These are phyloP conservation scores for Cardinalis cardinalis DNA, from an alignment of 2,113 vertebrate species.

Conservation along the genomic window DNA sequence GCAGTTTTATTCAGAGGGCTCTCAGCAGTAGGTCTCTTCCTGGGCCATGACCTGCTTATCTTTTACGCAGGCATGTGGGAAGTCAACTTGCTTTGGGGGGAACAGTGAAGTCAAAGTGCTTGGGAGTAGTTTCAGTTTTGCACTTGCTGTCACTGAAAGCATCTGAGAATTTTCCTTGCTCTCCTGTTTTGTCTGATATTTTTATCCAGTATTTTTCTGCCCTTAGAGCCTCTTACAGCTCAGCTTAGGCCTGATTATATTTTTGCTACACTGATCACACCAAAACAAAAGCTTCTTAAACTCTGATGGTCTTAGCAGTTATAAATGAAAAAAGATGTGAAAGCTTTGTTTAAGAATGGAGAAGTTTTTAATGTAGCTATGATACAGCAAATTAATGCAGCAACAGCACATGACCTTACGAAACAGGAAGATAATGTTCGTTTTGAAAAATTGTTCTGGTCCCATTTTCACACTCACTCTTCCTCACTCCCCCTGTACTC, in stretches of 20 bases:
- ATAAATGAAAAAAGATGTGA: neutral
- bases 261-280: neutral
- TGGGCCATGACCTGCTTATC: neutral
- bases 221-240: neutral
- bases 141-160: neutral
- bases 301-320: neutral
- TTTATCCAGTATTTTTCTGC: neutral
- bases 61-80: neutral
- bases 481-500: neutral
- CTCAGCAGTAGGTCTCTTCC: neutral
- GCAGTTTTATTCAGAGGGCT: neutral
- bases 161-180: neutral
- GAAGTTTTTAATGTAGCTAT: neutral
- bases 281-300: neutral
- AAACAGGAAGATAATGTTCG: accelerated
- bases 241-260: neutral
- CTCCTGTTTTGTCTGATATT: neutral
- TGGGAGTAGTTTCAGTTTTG: neutral
- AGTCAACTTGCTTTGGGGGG: neutral
- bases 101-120: neutral
- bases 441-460: neutral
- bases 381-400: neutral
- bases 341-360: neutral
- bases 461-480: accelerated
- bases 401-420: neutral